Conservation (phyloP, 2,797 vertebrate species). For the Onychomys arenicola region DNA sequence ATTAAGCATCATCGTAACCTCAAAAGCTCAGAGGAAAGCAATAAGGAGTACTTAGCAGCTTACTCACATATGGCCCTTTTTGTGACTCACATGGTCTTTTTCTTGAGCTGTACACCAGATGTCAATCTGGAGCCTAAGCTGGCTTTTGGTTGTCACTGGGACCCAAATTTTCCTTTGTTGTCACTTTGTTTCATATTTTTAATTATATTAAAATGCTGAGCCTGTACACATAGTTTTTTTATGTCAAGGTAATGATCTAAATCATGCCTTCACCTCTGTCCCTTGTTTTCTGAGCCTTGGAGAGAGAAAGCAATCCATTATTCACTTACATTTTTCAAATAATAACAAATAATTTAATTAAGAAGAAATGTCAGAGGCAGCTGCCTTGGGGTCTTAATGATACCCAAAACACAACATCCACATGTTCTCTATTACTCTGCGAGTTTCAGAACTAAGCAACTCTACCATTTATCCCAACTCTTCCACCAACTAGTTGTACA, state of each 20-base stretch:
- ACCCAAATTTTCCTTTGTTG: background rate
- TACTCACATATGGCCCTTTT: conserved; percentile 73
- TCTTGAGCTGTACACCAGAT: conserved; percentile 13
- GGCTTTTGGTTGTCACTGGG: background rate
- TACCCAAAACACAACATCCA: background rate
- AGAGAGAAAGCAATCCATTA: background rate
- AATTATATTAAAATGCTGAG: conserved; percentile 40
- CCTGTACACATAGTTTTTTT: background rate
- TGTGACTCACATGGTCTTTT: conserved; percentile 57
- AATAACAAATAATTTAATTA: conserved; percentile 18
- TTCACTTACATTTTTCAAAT: background rate
- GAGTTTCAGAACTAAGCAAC: background rate
- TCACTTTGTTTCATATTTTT: conserved; percentile 25
- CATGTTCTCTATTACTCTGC: background rate
- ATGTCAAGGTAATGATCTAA: background rate
- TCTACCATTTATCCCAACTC: background rate
- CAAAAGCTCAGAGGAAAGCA: conserved; percentile 77
- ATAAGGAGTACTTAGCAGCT: conserved; percentile 64
- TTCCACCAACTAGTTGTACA: background rate
- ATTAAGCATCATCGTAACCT: conserved; percentile 82
- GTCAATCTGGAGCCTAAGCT: background rate
- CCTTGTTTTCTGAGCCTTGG: background rate
- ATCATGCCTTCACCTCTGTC: background rate
- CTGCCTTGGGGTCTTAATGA: background rate
- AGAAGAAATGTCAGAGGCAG: conserved; percentile 42